Evolutionary conservation across 1,140 invertebrate species (phyloP), one percentile per base, ranked within the genome.

Genomic region (Cephus cinctus): DNA sequence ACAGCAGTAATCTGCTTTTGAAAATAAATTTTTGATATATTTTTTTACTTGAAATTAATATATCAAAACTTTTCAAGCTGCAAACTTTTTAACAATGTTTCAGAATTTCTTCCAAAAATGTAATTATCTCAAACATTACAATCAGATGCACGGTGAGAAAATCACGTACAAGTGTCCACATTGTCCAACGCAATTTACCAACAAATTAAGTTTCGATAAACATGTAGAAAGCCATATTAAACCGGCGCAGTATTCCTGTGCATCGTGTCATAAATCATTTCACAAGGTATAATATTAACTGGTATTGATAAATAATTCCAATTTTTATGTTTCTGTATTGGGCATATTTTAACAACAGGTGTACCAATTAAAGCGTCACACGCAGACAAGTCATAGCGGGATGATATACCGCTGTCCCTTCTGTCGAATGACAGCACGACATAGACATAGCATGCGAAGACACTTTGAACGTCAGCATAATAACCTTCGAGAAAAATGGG

Each of bases 391-490:
- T 44, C 79, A 80, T 53, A 73, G 71, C 36, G 73, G 75, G 8
- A 59, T 70, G n/a, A 56, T 73, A 30, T 80, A 76, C 52, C 55
- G 69, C 2, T 80, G 79, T 57, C 65, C 69, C 5, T 67, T 72
- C 32, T 80, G 78, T 53, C 53, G 63, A 14, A 67, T 50, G 56
- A 63, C 43, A 60, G 73, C 57, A 43, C 43, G 57, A 18, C 53
- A 66, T 27, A 46, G 50, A 11, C 73, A 79, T 52, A 77, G 77
- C 8, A 57, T 80, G 41, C 59, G 67, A 23, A 43, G 78, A 4
- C 79, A 80, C 54, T 71, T 78, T 43, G 66, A 72, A 41, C 57
- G 72, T 2, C 72, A 75, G 44, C 78, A 80, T 43, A 59, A 58
- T 0, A 60, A 63, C 16, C 14, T 50, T 0, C 43, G 34, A 25